A percentile compares a stretch with the other conserved stretches of the same genome.
Conservation (phyloP, 2,113 vertebrate genomes). For the Dromaius novaehollandiae region DNA sequence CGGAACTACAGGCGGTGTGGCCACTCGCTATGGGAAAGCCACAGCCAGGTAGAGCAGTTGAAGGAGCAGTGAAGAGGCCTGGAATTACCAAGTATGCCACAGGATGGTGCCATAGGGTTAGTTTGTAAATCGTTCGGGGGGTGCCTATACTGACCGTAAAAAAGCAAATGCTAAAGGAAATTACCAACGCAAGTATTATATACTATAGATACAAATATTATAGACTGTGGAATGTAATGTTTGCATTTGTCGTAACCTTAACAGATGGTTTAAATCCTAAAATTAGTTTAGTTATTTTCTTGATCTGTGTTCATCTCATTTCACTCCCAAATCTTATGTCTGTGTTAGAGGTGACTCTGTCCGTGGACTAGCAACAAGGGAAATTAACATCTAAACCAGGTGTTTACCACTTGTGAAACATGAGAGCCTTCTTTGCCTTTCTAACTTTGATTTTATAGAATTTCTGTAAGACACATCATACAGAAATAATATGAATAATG, state of each 20-base stretch:
- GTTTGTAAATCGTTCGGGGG: background rate
- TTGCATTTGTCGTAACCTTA: background rate
- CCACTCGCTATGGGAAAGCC: fast-evolving
- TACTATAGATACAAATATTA: background rate
- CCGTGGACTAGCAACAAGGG: too few relatives aligned
- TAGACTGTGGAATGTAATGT: fast-evolving
- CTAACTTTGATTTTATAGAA: background rate
- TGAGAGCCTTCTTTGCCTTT: background rate
- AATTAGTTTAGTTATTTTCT: background rate
- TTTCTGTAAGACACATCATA: background rate
- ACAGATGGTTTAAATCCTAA: background rate
- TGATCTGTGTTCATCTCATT: background rate
- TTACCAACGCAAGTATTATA: background rate
- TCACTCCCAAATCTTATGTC: background rate
- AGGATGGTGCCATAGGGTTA: background rate
- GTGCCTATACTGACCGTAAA: fast-evolving
- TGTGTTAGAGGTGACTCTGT: too few relatives aligned
- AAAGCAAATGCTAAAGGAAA: background rate
- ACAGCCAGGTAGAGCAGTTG: fast-evolving
- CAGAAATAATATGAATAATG: background rate
- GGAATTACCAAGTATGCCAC: background rate
- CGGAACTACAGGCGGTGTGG: fast-evolving
- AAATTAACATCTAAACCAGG: background rate
- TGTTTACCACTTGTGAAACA: background rate
- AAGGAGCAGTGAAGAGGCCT: fast-evolving